Evolutionary conservation across 2,113 vertebrate genomes (phyloP).

Genomic region (Kryptolebias marmoratus): DNA sequence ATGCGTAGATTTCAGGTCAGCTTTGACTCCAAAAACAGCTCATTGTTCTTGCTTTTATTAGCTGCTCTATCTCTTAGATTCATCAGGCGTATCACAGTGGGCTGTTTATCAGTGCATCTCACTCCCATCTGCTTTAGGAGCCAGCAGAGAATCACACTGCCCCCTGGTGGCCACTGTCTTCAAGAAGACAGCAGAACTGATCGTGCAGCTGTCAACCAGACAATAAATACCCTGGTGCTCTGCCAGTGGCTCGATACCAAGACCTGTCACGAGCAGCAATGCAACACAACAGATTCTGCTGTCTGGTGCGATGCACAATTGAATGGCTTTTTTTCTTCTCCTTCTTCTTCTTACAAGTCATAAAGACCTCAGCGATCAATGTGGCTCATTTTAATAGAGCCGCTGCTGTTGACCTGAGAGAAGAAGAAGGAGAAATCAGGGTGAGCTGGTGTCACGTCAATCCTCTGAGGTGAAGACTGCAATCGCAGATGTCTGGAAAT

Average conservation of each 20-base stretch:
- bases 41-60: slow-evolving; percentile 69
- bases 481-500: slow-evolving; percentile 43
- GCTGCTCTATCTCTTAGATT: slow-evolving; percentile 65
- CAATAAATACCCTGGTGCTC: slow-evolving; percentile 66
- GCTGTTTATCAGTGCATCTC: slow-evolving; percentile 52
- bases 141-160: slow-evolving; percentile 77
- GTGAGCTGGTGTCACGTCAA: slow-evolving; percentile 41
- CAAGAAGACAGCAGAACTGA: slow-evolving; percentile 55
- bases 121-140: slow-evolving; percentile 26
- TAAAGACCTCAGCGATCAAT: slow-evolving; percentile 74
- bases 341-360: slow-evolving; percentile 64
- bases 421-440: slow-evolving; percentile 44
- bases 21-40: slow-evolving; percentile 59
- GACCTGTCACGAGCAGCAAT: slow-evolving; percentile 75
- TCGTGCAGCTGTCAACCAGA: slow-evolving; percentile 69
- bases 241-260: slow-evolving; percentile 78
- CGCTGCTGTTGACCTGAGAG: slow-evolving; percentile 48
- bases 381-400: slow-evolving; percentile 71
- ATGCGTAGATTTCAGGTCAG: slow-evolving; percentile 51
- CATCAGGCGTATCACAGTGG: slow-evolving; percentile 51
- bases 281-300: slow-evolving; percentile 76
- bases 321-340: slow-evolving; percentile 44
- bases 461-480: slow-evolving; percentile 43
- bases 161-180: slow-evolving; percentile 63
- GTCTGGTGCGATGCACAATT: no score